Evolutionary conservation across 2,888 invertebrate genomes (phyloP), one percentile per base, ranked within the genome.

Genomic region (Loripinus fragilis): DNA sequence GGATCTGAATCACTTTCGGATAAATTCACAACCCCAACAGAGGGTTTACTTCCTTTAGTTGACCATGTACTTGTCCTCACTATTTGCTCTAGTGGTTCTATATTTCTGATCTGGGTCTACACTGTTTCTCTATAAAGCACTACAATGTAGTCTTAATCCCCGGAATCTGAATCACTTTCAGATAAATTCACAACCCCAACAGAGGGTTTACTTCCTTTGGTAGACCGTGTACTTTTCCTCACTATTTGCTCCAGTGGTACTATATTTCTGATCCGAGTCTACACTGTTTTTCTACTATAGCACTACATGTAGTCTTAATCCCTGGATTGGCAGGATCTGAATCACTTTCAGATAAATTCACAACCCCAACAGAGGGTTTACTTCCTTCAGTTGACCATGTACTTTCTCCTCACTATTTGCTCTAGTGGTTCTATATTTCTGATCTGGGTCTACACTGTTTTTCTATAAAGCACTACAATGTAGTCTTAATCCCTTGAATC

Each of bases 321-420:
- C n/a, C n/a, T n/a, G n/a, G n/a, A n/a, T n/a, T n/a, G n/a, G n/a
- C n/a, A n/a, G 42, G 64, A 45, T 83, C 82, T 12, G 82, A 80
- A 55, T 77, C 78, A 72, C 83, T 83, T 30, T 83, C 83, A 5
- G 83, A 83, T 17, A 83, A 52, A 65, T 83, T 83, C 0, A 80
- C 71, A 67, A 50, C 66, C 42, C 78, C 80, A 68, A 80, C 69
- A 15, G 55, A n/a, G 20, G 50, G 73, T 69, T 69, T 77, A 35
- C 50, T 66, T 30, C 25, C 42, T 30, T 50, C 76, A 7, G n/a
- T n/a, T 12, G 50, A 50, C n/a, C 50, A 20, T 45, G n/a, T 25
- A n/a, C 8, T 45, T 28, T 64, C 48, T 73, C 42, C 73, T 77
- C 50, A 60, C 35, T n/a, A 73, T 5, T 23, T 75, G 70, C 55